A percentile compares a stretch with the other conserved stretches of the same genome.
Conservation (phyloP, 2,888 invertebrate species). For the Rhingia rostrata region DNA sequence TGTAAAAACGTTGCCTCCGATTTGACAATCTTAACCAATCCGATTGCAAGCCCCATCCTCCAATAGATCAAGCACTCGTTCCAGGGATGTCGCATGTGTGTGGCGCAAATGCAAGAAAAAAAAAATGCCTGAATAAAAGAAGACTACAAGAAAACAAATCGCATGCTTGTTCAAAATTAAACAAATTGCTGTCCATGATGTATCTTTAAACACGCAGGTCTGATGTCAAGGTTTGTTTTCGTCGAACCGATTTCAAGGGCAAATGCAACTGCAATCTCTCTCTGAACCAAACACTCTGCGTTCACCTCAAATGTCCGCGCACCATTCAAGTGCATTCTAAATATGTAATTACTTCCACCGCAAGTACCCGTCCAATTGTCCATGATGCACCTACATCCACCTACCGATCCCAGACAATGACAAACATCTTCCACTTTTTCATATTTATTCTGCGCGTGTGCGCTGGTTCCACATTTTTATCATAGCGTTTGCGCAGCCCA, state of each 20-base stretch:
- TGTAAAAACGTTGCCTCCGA: too few relatives aligned
- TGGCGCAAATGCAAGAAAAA: too few relatives aligned
- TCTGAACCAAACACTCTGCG: slow-evolving; percentile 21
- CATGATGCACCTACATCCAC: slow-evolving; percentile 42
- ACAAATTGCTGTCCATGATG: too few relatives aligned
- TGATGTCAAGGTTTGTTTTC: too few relatives aligned
- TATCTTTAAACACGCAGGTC: too few relatives aligned
- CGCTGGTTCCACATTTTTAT: slow-evolving; percentile 50
- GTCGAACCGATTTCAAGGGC: slow-evolving; percentile 51
- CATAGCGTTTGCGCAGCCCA: slow-evolving; percentile 46
- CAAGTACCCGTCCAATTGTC: slow-evolving; percentile 53
- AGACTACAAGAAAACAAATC: too few relatives aligned
- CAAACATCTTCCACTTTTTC: slow-evolving; percentile 52
- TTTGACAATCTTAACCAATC: too few relatives aligned
- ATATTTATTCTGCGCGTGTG: slow-evolving; percentile 34
- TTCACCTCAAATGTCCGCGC: slow-evolving; percentile 38
- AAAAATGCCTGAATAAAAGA: too few relatives aligned
- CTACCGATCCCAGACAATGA: slow-evolving; percentile 60
- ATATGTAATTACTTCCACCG: slow-evolving; percentile 52
- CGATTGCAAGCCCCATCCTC: too few relatives aligned
- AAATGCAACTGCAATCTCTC: slow-evolving; percentile 44
- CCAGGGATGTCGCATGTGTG: too few relatives aligned
- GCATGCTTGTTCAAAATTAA: too few relatives aligned
- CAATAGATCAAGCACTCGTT: too few relatives aligned
- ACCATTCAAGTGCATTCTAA: slow-evolving; percentile 65